phyloP scores from a whole-genome alignment of 2,113 vertebrate genomes.

The Eudyptes chrysolophus region DNA sequence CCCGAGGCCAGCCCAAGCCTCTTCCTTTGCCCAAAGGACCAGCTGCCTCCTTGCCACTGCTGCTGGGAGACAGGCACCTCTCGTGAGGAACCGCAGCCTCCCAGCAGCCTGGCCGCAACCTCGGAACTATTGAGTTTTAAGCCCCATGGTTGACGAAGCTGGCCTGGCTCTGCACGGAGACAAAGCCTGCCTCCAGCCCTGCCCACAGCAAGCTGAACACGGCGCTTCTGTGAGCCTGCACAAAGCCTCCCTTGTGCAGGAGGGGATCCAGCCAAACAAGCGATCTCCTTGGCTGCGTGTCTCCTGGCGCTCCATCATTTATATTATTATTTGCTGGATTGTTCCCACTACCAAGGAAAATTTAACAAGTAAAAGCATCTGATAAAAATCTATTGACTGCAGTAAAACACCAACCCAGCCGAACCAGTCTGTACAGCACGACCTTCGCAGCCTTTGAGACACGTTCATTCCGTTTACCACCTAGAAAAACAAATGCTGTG shows the following conservation, averaged over 20 bases:
- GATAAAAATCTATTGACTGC: not conserved
- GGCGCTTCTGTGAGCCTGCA: not conserved
- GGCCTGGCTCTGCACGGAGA: not conserved
- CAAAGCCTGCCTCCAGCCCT: not conserved
- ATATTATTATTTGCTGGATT: not conserved
- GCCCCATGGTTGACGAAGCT: not conserved
- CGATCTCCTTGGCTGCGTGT: not conserved
- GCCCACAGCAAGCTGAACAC: not conserved
- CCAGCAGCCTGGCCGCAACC: not conserved
- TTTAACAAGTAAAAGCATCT: not conserved
- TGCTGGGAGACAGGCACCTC: not conserved
- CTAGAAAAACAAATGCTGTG: not conserved
- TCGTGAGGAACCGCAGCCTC: not conserved
- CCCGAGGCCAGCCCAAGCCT: not conserved
- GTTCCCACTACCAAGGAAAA: not conserved
- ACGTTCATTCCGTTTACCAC: not conserved
- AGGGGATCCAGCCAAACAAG: not conserved
- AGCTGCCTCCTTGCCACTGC: not conserved
- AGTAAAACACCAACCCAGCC: not conserved
- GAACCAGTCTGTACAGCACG: not conserved
- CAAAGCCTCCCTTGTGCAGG: conserved; percentile 12
- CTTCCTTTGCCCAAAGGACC: not conserved
- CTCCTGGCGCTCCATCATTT: not conserved
- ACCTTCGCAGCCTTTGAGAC: not conserved
- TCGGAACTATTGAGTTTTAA: not conserved